These are phyloP conservation scores for Rhinoderma darwinii DNA, from an alignment of 2,113 vertebrate genomes.

Conservation along the genomic window DNA sequence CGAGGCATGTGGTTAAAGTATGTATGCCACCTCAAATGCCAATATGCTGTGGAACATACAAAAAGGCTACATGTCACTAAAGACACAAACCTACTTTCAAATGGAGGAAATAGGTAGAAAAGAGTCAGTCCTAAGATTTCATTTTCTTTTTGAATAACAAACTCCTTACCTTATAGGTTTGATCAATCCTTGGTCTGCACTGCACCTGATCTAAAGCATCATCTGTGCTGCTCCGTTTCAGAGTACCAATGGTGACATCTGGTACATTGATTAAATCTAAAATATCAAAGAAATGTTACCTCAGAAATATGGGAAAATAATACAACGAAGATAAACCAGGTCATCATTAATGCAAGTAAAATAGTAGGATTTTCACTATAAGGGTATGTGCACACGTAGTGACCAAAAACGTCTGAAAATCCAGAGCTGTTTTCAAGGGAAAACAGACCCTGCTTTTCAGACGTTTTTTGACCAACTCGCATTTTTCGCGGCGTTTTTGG, in stretches of 20 bases:
- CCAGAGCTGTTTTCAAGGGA: too few species aligned
- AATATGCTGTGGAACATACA: neutral
- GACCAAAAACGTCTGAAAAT: too few species aligned
- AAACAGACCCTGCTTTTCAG: too few species aligned
- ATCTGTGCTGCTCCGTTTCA: constrained; percentile 78
- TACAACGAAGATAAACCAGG: too few species aligned
- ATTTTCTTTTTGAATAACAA: neutral
- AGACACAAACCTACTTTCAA: neutral
- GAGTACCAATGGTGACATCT: constrained; percentile 70
- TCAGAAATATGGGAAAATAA: too few species aligned
- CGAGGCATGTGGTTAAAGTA: neutral
- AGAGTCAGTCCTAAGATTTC: neutral
- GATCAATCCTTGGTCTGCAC: constrained; percentile 68
- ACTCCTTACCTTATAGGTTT: constrained; percentile 75
- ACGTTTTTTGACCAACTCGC: too few species aligned
- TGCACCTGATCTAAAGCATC: constrained; percentile 73
- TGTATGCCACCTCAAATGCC: neutral
- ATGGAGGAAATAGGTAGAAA: neutral
- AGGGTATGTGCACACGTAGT: too few species aligned
- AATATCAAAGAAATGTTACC: constrained; percentile 59
- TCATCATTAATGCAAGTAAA: too few species aligned
- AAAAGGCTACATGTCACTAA: neutral
- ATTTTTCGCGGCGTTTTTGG: too few species aligned
- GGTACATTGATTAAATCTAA: constrained; percentile 80
- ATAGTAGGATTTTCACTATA: neutral